These are phyloP conservation scores for Ctenopoma kingsleyae DNA, from an alignment of 2,797 vertebrate genomes.

Conservation along the genomic window DNA sequence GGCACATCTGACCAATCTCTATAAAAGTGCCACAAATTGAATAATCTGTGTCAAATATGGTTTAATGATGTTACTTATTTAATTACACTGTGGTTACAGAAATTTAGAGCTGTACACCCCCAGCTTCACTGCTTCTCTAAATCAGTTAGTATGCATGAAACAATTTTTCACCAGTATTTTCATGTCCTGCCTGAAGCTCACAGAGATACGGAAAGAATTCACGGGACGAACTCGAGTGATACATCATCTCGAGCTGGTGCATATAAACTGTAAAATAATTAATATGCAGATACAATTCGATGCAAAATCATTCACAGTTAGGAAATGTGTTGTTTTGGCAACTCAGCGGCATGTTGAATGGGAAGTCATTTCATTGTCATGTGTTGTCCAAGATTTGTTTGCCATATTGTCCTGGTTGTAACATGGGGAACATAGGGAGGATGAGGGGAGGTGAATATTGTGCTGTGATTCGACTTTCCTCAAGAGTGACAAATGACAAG, in stretches of 20 bases:
- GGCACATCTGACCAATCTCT: slow-evolving; percentile 17
- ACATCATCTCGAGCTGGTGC: neutral
- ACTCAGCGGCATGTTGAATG: neutral
- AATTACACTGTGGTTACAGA: slow-evolving; percentile 34
- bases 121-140: slow-evolving; percentile 15
- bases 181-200: slow-evolving; percentile 30
- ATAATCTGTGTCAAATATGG: slow-evolving; percentile 22
- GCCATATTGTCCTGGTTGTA: slow-evolving; percentile 62
- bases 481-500: slow-evolving; percentile 70
- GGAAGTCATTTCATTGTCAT: slow-evolving; percentile 16
- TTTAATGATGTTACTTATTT: slow-evolving; percentile 39
- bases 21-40: slow-evolving; percentile 13
- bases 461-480: slow-evolving; percentile 56
- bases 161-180: slow-evolving; percentile 13
- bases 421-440: slow-evolving; percentile 25
- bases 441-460: slow-evolving; percentile 14
- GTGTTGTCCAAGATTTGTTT: slow-evolving; percentile 45
- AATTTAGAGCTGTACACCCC: slow-evolving; percentile 19
- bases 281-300: neutral
- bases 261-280: slow-evolving; percentile 31
- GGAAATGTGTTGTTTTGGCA: slow-evolving; percentile 21
- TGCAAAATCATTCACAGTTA: slow-evolving; percentile 4
- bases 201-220: neutral
- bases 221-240: neutral
- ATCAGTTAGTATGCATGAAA: slow-evolving; percentile 10